phyloP scores from a whole-genome alignment of 2,888 invertebrate genomes.

The Lomographa bimaculata region DNA sequence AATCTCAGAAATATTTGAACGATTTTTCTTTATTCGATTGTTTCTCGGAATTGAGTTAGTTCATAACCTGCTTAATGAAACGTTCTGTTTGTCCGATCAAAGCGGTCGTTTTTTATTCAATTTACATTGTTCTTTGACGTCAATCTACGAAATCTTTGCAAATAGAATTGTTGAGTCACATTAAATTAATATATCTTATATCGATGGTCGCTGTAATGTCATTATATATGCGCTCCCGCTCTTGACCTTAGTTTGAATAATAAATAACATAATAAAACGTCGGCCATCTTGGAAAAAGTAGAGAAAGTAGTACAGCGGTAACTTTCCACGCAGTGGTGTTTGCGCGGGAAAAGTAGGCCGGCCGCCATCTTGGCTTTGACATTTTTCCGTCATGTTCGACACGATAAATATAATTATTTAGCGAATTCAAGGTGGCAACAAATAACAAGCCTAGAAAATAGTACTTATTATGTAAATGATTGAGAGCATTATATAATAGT shows the following conservation, averaged over 20 bases:
- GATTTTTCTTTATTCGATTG: constrained; percentile 12
- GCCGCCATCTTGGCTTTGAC: constrained; percentile 74
- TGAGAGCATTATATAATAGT: constrained; percentile 29
- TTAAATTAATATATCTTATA: constrained; percentile 20
- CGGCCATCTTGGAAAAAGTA: constrained; percentile 81
- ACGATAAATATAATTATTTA: constrained; percentile 29
- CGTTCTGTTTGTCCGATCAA: constrained; percentile 17
- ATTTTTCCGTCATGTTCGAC: constrained; percentile 54
- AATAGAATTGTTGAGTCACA: constrained; percentile 20
- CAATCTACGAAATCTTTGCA: constrained; percentile 19
- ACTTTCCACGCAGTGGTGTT: constrained; percentile 78
- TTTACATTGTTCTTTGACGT: constrained; percentile 32
- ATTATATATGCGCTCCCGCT: constrained; percentile 39
- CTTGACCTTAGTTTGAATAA: constrained; percentile 70
- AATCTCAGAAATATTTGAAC: constrained; percentile 1
- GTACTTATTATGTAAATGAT: constrained; percentile 18
- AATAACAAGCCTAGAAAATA: constrained; percentile 10
- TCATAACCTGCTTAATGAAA: constrained; percentile 24
- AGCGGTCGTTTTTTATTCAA: constrained; percentile 19
- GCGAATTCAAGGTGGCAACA: constrained; percentile 21
- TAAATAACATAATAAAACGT: constrained; percentile 51
- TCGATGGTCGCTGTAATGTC: constrained; percentile 22
- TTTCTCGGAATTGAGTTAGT: constrained; percentile 24
- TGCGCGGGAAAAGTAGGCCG: constrained; percentile 80
- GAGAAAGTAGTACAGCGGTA: constrained; percentile 82